phyloP scores from a whole-genome alignment of 2,797 vertebrate species.

The Sylvilagus floridanus region DNA sequence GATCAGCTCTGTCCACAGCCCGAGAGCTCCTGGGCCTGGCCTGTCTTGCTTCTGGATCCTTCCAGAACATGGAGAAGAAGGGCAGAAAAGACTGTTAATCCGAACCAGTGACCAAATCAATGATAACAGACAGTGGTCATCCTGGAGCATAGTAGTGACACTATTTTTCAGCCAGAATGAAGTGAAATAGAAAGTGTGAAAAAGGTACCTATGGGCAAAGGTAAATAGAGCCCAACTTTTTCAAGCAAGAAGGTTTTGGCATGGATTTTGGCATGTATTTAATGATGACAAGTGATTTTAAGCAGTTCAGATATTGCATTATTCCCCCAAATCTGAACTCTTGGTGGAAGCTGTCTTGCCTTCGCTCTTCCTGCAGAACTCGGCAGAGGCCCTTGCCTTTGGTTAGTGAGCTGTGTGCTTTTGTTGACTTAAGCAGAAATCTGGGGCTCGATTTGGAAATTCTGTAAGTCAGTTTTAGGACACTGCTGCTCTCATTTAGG shows the following conservation, averaged over 20 bases:
- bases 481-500: background rate
- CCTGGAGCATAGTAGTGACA: background rate
- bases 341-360: background rate
- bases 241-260: conserved; percentile 25
- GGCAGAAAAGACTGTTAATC: background rate
- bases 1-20: background rate
- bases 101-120: background rate
- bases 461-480: conserved; percentile 36
- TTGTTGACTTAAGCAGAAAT: conserved; percentile 59
- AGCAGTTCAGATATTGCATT: conserved; percentile 54
- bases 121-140: background rate
- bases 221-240: background rate
- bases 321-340: background rate
- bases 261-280: conserved; percentile 54
- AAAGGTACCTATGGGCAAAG: background rate
- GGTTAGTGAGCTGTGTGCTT: conserved; percentile 7
- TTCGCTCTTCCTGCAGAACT: conserved; percentile 38
- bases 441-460: conserved; percentile 45
- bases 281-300: conserved; percentile 14
- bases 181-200: background rate
- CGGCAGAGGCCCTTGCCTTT: conserved; percentile 23
- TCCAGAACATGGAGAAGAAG: background rate
- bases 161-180: conserved; percentile 9
- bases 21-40: background rate
- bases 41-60: background rate